Percentiles rank a stretch among this genome's conserved stretches.
Conservation (phyloP, 2,113 vertebrate genomes). For the Hoplias malabaricus region DNA sequence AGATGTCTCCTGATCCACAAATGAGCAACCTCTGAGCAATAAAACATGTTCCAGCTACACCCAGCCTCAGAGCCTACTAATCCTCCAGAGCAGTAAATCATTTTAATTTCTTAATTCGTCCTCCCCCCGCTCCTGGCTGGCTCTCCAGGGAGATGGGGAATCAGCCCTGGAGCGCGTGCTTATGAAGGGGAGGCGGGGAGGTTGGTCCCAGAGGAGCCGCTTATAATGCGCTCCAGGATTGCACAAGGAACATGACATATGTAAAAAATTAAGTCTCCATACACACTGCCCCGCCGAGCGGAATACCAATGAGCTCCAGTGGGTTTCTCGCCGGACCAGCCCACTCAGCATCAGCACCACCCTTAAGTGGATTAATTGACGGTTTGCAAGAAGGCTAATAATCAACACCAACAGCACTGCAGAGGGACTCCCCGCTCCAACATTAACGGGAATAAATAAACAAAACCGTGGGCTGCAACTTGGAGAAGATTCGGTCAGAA, state of each 20-base stretch:
- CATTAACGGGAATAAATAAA: constrained; percentile 53
- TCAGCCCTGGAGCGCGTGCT: constrained; percentile 35
- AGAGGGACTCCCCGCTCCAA: constrained; percentile 56
- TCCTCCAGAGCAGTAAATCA: constrained; percentile 53
- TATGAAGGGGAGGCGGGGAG: neutral
- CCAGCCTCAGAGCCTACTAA: constrained; percentile 26
- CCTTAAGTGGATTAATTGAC: constrained; percentile 72
- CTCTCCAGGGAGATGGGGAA: constrained; percentile 37
- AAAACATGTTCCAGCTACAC: too few relatives aligned
- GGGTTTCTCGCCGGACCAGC: constrained; percentile 58
- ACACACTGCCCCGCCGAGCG: constrained; percentile 49
- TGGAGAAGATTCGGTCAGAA: neutral
- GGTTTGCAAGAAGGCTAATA: constrained; percentile 77
- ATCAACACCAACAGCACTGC: constrained; percentile 73
- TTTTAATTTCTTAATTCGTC: constrained; percentile 59
- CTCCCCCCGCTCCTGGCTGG: constrained; percentile 12
- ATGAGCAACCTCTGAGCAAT: too few relatives aligned
- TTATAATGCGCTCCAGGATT: constrained; percentile 66
- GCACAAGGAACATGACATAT: constrained; percentile 70
- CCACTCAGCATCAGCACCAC: constrained; percentile 50
- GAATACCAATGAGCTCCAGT: constrained; percentile 72
- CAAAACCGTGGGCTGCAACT: neutral
- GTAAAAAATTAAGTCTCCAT: constrained; percentile 73
- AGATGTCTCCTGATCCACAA: too few relatives aligned
- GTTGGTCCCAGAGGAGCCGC: constrained; percentile 54